These are phyloP conservation scores for Radopholus similis DNA, from an alignment of 1,140 invertebrate genomes.

Conservation along the genomic window DNA sequence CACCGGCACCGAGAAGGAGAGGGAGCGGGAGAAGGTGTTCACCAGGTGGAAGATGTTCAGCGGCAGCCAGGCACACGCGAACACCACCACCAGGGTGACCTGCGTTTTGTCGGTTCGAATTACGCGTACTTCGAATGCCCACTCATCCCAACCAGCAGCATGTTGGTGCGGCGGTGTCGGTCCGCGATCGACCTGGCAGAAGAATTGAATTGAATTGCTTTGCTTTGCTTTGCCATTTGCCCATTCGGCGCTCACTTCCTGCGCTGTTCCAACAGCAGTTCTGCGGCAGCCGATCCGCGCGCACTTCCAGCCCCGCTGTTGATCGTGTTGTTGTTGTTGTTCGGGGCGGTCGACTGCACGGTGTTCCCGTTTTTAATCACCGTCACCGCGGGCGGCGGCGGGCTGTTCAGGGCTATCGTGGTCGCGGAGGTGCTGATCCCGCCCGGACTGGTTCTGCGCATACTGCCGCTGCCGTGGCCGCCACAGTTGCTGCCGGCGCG, in stretches of 20 bases:
- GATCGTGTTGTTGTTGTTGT: background rate
- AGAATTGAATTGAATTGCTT: background rate
- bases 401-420: background rate
- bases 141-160: constrained; percentile 64
- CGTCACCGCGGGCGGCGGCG: background rate
- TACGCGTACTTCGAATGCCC: too few relatives aligned
- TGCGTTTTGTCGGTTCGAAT: constrained; percentile 65
- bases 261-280: background rate
- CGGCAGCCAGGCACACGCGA: constrained; percentile 64
- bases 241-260: background rate
- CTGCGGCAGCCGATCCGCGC: background rate
- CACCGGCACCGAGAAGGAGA: constrained; percentile 57
- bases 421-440: background rate
- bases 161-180: constrained; percentile 65
- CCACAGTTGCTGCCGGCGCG: constrained; percentile 24
- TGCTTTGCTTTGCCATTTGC: too few relatives aligned
- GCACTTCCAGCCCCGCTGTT: too few relatives aligned
- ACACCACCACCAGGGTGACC: constrained; percentile 61
- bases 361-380: background rate
- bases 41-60: constrained; percentile 65
- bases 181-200: constrained; percentile 59
- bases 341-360: background rate
- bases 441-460: background rate
- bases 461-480: constrained; percentile 6
- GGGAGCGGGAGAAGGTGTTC: constrained; percentile 49